Evolutionary conservation across 2,113 vertebrate genomes (phyloP), one percentile per base, ranked within the genome.

Genomic region (Octodon degus): DNA sequence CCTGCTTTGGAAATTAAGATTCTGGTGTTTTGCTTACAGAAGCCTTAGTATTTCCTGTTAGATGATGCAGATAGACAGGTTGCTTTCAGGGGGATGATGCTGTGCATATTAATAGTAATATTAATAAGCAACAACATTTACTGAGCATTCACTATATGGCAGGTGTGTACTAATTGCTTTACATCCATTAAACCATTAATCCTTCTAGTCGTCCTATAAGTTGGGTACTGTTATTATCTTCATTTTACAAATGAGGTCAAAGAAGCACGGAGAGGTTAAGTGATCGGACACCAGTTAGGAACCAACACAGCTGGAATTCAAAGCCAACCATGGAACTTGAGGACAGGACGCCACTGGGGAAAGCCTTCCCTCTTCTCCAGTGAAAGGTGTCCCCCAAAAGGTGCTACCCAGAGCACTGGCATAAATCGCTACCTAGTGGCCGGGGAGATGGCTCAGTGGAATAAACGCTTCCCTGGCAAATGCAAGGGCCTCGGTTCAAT

Each of bases 221-320:
- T 76, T 55, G 65, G 86, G 25, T 58, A 7, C 34, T 68, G 12
- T 68, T 86, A 34, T 85, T 79, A 53, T 93, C n/a, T 6, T 85
- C 27, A 88, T 88, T 95, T 96, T 95, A 81, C 81, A 92, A 60
- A 89, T 27, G 83, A 95, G 77, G 50, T 77, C 47, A 95, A 95
- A 47, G 83, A 94, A 93, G n/a, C 91, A 74, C 60, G 32, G 88
- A 92, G 87, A 94, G 34, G 60, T 86, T 88, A 72, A 93, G 72
- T 79, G 87, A 89, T 74, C 91, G 87, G 90, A 65, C 17, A 34
- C 27, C 88, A 91, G 65, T 86, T 37, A 72, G 47, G 53, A 88
- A 96, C 79, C 47, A 79, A 32, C 63, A 86, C 47, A 65, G 62
- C 67, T 89, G n/a, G 62, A 90, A 91, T 86, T 81, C 32, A 95